These are phyloP conservation scores for Isurus oxyrinchus DNA, from an alignment of 2,113 vertebrate genomes.

Conservation along the genomic window DNA sequence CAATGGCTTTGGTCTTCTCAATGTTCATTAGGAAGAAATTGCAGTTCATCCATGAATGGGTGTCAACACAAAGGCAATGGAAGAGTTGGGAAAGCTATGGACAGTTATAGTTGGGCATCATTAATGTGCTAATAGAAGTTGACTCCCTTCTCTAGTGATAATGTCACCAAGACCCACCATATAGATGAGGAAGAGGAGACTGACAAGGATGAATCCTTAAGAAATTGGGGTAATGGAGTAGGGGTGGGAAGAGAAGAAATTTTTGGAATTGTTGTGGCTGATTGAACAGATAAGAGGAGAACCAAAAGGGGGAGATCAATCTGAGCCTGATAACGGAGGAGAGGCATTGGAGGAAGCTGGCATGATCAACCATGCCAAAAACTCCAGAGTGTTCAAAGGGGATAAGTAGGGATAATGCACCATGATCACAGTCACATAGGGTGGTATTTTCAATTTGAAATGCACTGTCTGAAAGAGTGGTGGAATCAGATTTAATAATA, in stretches of 20 bases:
- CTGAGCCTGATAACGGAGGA: neutral
- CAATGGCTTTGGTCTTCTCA: neutral
- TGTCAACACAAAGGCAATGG: neutral
- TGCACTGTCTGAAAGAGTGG: neutral
- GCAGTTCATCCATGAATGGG: neutral
- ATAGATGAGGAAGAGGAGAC: neutral
- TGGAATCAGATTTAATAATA: neutral
- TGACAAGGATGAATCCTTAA: neutral
- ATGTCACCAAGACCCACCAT: neutral
- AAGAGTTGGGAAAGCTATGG: neutral
- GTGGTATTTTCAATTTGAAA: neutral
- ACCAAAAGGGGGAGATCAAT: neutral
- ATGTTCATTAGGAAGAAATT: neutral
- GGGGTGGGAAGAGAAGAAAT: neutral
- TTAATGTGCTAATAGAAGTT: neutral
- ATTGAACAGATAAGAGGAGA: neutral
- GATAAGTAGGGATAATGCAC: neutral
- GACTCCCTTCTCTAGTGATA: neutral
- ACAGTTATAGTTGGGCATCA: neutral
- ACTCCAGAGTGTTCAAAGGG: neutral
- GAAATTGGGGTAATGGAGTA: neutral
- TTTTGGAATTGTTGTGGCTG: neutral
- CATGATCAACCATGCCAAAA: neutral
- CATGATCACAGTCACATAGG: too few relatives aligned
- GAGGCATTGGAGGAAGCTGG: neutral